These are phyloP conservation scores for Peromyscus attwateri DNA, from an alignment of 2,797 vertebrate species.

Conservation along the genomic window DNA sequence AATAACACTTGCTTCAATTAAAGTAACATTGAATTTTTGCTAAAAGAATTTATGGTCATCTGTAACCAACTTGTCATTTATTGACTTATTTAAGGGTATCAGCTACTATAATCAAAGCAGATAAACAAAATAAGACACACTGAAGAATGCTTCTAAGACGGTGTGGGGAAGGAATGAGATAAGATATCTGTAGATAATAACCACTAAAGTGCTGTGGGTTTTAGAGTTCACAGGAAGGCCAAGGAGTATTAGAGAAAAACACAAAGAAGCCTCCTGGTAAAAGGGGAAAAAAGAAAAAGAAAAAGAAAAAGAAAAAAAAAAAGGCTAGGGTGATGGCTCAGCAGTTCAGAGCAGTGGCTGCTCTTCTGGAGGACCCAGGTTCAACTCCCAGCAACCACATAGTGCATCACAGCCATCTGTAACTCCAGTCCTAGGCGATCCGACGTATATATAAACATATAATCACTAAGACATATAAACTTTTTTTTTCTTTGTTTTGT, in stretches of 20 bases:
- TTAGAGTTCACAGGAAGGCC: conserved; percentile 5
- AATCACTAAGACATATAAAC: not conserved
- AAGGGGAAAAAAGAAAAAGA: not conserved
- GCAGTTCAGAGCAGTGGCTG: not conserved
- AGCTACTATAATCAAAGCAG: conserved; percentile 52
- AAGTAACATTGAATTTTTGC: conserved; percentile 50
- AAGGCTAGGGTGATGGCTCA: not conserved
- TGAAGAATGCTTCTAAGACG: not conserved
- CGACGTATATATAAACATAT: not conserved
- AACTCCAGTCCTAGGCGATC: not conserved
- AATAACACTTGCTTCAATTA: conserved; percentile 40
- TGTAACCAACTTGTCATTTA: conserved; percentile 16
- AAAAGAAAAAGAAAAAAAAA: not conserved
- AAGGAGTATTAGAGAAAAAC: conserved; percentile 31
- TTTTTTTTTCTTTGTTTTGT: too few relatives aligned
- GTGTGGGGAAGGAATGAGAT: not conserved
- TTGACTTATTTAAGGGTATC: conserved; percentile 41
- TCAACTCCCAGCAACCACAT: not conserved
- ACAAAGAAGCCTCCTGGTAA: not conserved
- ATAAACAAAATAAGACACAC: conserved; percentile 26
- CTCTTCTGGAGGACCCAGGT: not conserved
- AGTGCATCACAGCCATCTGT: not conserved
- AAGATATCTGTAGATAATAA: conserved; percentile 4
- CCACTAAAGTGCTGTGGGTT: not conserved
- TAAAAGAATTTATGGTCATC: conserved; percentile 55